Percentiles rank a stretch among this genome's conserved stretches.
These are phyloP conservation scores for Sinhomidia bicolor DNA, from an alignment of 2,888 invertebrate species.

Conservation along the genomic window DNA sequence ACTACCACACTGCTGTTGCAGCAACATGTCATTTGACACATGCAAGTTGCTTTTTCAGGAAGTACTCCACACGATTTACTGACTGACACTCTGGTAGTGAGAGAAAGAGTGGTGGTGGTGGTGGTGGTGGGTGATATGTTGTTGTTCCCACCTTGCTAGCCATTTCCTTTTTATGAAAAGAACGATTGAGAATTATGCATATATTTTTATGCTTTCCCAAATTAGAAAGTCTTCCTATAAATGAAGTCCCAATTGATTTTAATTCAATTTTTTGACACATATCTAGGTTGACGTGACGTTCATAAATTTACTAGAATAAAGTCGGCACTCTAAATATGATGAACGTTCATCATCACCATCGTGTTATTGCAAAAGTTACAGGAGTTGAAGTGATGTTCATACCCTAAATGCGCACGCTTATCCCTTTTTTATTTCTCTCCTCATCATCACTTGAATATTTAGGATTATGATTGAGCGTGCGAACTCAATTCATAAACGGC, in stretches of 20 bases:
- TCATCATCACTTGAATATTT: background rate
- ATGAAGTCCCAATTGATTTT: background rate
- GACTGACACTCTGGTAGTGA: background rate
- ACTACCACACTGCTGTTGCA: too few species aligned
- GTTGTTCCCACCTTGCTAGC: background rate
- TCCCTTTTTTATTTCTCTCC: background rate
- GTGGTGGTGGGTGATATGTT: background rate
- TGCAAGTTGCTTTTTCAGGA: slow-evolving; percentile 35
- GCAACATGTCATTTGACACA: slow-evolving; percentile 57
- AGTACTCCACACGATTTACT: slow-evolving; percentile 8
- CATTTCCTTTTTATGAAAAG: background rate
- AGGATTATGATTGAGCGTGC: slow-evolving; percentile 15
- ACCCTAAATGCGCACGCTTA: too few species aligned
- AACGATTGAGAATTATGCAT: background rate
- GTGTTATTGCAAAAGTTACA: background rate
- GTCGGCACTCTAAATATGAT: too few species aligned
- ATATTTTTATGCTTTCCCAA: background rate
- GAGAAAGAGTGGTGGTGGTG: background rate
- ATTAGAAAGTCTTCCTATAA: background rate
- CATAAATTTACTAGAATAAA: too few species aligned
- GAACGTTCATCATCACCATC: too few species aligned
- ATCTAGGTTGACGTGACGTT: background rate
- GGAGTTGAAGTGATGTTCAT: background rate
- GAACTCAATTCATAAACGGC: slow-evolving; percentile 29
- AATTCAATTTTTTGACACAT: background rate